Percentiles rank a stretch among this genome's conserved stretches.
Conservation (phyloP, 2,888 invertebrate genomes). For the Leptinotarsa rubiginosa region DNA sequence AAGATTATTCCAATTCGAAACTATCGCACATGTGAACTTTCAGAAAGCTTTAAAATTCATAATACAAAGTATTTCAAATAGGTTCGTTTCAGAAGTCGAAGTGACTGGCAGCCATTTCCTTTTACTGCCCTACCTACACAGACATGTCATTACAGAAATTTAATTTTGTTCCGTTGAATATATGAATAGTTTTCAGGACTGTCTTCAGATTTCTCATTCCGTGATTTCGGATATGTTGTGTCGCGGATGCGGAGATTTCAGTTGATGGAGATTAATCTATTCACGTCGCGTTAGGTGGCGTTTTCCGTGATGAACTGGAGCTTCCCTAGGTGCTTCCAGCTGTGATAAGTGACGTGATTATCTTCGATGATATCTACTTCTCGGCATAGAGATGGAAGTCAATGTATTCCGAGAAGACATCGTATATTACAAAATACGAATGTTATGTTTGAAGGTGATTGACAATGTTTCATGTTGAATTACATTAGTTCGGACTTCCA, state of each 20-base stretch:
- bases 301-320: conserved; percentile 3
- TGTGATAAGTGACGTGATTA: not conserved
- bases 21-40: too few relatives aligned
- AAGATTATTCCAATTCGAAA: too few relatives aligned
- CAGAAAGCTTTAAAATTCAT: too few relatives aligned
- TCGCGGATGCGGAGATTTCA: not conserved
- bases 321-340: not conserved
- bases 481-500: too few relatives aligned
- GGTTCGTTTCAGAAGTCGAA: not conserved
- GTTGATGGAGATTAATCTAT: not conserved
- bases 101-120: not conserved
- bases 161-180: not conserved
- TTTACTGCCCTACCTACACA: not conserved
- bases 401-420: too few relatives aligned
- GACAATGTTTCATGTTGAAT: too few relatives aligned
- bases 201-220: too few relatives aligned
- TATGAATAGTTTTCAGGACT: not conserved
- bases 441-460: too few relatives aligned
- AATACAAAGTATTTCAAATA: too few relatives aligned
- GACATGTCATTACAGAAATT: not conserved
- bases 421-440: too few relatives aligned
- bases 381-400: too few relatives aligned
- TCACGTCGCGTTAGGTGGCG: not conserved
- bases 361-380: not conserved
- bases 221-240: not conserved